Percentiles rank a stretch among this genome's conserved stretches.
Evolutionary conservation across 92 coral and sea anemone species (phyloP).

Genomic region (Phymanthus crucifer): DNA sequence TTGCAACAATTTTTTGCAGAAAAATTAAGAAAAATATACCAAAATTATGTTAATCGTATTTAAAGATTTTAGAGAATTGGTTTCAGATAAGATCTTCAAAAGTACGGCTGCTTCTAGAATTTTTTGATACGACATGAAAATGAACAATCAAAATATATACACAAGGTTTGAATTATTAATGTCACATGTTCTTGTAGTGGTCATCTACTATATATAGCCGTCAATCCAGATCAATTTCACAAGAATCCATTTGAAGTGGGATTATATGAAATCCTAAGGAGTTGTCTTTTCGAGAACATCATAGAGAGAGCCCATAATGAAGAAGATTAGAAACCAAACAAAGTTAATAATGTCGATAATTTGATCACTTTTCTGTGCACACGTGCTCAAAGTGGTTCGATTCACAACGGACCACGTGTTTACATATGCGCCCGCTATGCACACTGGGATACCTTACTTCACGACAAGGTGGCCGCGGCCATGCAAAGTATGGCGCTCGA

Average conservation of each 20-base stretch:
- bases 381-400: slow-evolving; percentile 58
- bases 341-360: background rate
- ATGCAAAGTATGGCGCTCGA: slow-evolving; percentile 91
- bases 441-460: slow-evolving; percentile 62
- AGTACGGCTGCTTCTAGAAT: background rate
- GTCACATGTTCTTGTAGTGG: slow-evolving; percentile 26
- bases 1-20: no score
- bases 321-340: slow-evolving; percentile 11
- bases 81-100: no score
- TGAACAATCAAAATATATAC: slow-evolving; percentile 16
- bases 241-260: background rate
- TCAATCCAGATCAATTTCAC: background rate
- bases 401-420: slow-evolving; percentile 89
- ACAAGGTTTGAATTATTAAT: slow-evolving; percentile 22
- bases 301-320: slow-evolving; percentile 2
- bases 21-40: no score
- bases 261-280: background rate
- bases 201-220: slow-evolving; percentile 1
- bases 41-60: no score
- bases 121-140: background rate
- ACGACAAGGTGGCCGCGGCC: slow-evolving; percentile 97
- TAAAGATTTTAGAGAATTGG: no score
- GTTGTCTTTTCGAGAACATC: background rate
- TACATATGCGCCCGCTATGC: slow-evolving; percentile 65
- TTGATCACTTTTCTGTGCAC: slow-evolving; percentile 40